These are phyloP conservation scores for Xiphophorus birchmanni DNA, from an alignment of 2,797 vertebrate genomes.

Conservation along the genomic window DNA sequence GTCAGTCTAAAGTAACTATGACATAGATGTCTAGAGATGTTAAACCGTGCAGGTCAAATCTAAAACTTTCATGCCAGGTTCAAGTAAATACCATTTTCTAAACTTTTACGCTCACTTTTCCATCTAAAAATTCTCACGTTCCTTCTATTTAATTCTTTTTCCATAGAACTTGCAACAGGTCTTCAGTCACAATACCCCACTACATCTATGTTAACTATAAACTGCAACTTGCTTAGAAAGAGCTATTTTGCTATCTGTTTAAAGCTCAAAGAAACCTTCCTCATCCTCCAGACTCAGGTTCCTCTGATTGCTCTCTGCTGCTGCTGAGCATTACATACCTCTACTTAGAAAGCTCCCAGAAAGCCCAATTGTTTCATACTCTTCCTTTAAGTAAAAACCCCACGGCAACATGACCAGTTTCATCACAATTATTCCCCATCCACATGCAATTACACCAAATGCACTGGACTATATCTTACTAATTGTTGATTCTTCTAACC, in stretches of 20 bases:
- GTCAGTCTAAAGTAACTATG: background rate
- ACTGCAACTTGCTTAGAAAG: background rate
- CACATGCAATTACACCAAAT: slow-evolving; percentile 94
- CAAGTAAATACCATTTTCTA: background rate
- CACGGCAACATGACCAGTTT: slow-evolving; percentile 56
- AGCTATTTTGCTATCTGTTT: background rate
- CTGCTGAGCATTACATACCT: background rate
- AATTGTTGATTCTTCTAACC: slow-evolving; percentile 97
- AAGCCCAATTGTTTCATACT: background rate
- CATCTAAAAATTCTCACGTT: background rate
- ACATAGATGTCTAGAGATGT: background rate
- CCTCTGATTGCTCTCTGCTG: background rate
- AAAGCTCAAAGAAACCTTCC: background rate
- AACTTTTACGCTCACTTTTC: background rate
- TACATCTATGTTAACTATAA: background rate
- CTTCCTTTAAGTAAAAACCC: background rate
- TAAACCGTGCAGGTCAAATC: background rate
- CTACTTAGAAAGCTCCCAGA: background rate
- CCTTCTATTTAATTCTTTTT: background rate
- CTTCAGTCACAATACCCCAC: background rate
- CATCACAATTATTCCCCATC: slow-evolving; percentile 83
- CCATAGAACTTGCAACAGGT: background rate
- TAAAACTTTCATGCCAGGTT: background rate
- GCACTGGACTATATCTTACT: slow-evolving; percentile 96
- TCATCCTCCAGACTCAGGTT: background rate